Evolutionary conservation across 1,140 invertebrate species (phyloP), one percentile per base, ranked within the genome.

Genomic region (Nomia melanderi): DNA sequence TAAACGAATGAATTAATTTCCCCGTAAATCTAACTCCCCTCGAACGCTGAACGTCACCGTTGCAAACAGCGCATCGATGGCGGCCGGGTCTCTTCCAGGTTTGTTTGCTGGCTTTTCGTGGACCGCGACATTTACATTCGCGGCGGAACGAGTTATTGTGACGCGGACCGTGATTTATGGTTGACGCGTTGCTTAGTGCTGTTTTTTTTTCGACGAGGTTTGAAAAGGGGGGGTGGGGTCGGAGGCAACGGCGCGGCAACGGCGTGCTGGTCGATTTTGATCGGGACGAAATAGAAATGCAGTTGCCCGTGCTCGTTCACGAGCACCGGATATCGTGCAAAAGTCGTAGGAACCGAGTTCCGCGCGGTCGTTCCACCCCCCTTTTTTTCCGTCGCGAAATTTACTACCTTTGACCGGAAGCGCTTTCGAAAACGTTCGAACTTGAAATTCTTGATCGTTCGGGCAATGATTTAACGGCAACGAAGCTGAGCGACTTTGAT

Each of bases 71-170:
- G 59, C 44, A 36, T 29, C 70, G 31, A 54, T 12, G n/a, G 39
- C 69, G 60, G 39, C 29, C 29, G 54, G 9, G 27, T 31, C 54
- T 57, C 36, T 63, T 63, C 25, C 31, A 27, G 20, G 70, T 64
- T 73, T 64, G 70, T 73, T 73, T 73, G 70, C 50, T 53, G 50
- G 59, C 23, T 53, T 64, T 53, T 39, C 59, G 23, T 36, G 33
- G 59, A 23, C 54, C 59, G 70, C 59, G 70, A 73, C 70, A 64
- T 73, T 73, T 73, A 73, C 70, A 73, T 73, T 73, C 44, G 59
- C 20, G 44, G 23, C 17, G 27, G 59, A 39, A 63, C 70, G 70
- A 73, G 70, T 73, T 73, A 73, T 73, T 73, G 70, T 60, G 59
- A 64, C 70, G 25, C 59, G 23, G 12, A 11, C 11, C 23, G 59